Evolutionary conservation across 2,888 invertebrate species (phyloP).

Genomic region (Lypha dubia): DNA sequence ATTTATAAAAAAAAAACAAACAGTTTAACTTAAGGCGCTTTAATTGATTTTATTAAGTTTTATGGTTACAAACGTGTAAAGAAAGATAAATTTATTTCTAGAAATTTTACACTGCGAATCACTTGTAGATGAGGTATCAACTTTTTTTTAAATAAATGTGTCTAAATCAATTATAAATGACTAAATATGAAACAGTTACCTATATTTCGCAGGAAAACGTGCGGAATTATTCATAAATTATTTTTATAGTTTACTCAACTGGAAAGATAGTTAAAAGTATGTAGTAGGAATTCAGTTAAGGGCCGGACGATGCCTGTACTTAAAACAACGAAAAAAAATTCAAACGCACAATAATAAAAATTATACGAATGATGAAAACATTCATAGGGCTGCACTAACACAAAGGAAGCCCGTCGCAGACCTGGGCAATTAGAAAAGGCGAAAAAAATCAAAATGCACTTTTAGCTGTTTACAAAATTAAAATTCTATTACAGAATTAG

Average conservation of each 20-base stretch:
- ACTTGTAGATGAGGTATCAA: background rate
- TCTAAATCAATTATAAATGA: background rate
- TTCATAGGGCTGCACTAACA: no score
- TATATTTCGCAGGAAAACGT: no score
- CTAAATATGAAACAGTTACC: no score
- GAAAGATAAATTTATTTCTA: background rate
- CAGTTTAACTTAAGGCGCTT: background rate
- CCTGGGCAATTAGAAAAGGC: background rate
- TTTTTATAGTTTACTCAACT: no score
- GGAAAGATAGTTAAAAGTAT: no score
- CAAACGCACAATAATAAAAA: no score
- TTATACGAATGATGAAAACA: no score
- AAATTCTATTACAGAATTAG: background rate
- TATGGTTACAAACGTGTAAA: background rate
- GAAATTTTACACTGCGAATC: background rate
- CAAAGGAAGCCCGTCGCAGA: no score
- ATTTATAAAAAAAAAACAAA: background rate
- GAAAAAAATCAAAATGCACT: background rate
- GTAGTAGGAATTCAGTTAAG: no score
- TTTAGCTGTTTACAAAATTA: background rate
- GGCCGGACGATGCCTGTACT: no score
- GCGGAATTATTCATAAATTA: no score
- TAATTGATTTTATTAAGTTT: slow-evolving; percentile 7
- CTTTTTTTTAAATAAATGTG: background rate
- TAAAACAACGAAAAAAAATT: no score